These are phyloP conservation scores for Fragum whitleyi DNA, from an alignment of 2,888 invertebrate species.

Conservation along the genomic window DNA sequence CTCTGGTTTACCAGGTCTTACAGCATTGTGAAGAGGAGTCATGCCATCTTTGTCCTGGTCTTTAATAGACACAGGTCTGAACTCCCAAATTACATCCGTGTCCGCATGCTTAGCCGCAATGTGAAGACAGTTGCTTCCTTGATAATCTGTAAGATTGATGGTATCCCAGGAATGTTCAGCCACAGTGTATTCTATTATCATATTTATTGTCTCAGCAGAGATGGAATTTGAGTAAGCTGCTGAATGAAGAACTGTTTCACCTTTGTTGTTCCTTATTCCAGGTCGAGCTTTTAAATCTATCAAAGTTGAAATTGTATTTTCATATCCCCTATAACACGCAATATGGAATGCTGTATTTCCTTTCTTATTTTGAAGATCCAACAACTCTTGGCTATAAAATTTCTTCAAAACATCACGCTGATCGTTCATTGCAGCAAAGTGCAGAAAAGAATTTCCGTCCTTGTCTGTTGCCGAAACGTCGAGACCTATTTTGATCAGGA, in stretches of 20 bases:
- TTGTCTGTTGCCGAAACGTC: conserved; percentile 72
- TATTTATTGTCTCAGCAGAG: conserved; percentile 64
- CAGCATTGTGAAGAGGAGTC: conserved; percentile 73
- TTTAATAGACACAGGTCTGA: conserved; percentile 72
- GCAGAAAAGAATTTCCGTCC: conserved; percentile 78
- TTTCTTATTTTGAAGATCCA: conserved; percentile 72
- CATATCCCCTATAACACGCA: conserved; percentile 77
- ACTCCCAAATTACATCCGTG: conserved; percentile 76
- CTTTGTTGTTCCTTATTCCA: conserved; percentile 74
- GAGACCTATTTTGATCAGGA: conserved; percentile 72
- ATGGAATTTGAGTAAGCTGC: conserved; percentile 69
- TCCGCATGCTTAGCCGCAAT: conserved; percentile 76
- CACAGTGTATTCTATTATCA: conserved; percentile 76
- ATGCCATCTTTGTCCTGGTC: conserved; percentile 70
- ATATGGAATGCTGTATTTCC: conserved; percentile 82
- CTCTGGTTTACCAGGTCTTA: conserved; percentile 69
- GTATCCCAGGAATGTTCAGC: conserved; percentile 81
- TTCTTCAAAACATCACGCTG: conserved; percentile 66
- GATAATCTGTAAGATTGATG: conserved; percentile 75
- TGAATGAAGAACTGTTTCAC: conserved; percentile 79
- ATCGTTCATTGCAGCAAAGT: conserved; percentile 79
- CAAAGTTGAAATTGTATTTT: conserved; percentile 69
- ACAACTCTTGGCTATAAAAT: conserved; percentile 59
- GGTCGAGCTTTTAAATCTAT: conserved; percentile 75
- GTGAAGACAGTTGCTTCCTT: conserved; percentile 81